Conservation (phyloP, 1,140 invertebrate genomes). For the Ostrea denselamellosa region DNA sequence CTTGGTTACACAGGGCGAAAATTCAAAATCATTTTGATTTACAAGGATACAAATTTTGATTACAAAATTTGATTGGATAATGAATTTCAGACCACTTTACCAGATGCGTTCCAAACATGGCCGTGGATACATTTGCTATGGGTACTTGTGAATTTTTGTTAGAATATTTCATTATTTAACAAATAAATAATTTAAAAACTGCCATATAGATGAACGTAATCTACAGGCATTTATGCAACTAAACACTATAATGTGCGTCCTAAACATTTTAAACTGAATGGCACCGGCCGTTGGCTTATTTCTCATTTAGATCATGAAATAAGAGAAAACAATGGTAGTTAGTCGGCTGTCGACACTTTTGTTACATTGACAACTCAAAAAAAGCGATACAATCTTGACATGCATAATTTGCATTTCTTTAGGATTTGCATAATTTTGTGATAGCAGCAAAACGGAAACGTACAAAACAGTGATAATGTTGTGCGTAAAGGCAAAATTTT, state of each 20-base stretch:
- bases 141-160: too few relatives aligned
- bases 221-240: not conserved
- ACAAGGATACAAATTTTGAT: too few relatives aligned
- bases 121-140: too few relatives aligned
- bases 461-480: not conserved
- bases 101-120: too few relatives aligned
- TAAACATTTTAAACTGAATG: not conserved
- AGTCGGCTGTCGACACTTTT: not conserved
- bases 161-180: too few relatives aligned
- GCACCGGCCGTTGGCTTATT: not conserved
- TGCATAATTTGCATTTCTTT: not conserved
- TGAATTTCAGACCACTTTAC: too few relatives aligned
- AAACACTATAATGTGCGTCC: not conserved
- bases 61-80: too few relatives aligned
- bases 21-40: too few relatives aligned
- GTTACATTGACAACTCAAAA: not conserved
- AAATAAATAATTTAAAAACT: too few relatives aligned
- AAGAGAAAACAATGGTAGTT: slow-evolving; percentile 2
- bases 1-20: too few relatives aligned
- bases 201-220: not conserved
- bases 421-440: slow-evolving; percentile 1
- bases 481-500: too few relatives aligned
- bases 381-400: slow-evolving; percentile 4
- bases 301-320: slow-evolving; percentile 1
- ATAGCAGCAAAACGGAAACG: not conserved